These are phyloP conservation scores for Oncorhynchus clarkii DNA, from an alignment of 2,113 vertebrate species.

Conservation along the genomic window DNA sequence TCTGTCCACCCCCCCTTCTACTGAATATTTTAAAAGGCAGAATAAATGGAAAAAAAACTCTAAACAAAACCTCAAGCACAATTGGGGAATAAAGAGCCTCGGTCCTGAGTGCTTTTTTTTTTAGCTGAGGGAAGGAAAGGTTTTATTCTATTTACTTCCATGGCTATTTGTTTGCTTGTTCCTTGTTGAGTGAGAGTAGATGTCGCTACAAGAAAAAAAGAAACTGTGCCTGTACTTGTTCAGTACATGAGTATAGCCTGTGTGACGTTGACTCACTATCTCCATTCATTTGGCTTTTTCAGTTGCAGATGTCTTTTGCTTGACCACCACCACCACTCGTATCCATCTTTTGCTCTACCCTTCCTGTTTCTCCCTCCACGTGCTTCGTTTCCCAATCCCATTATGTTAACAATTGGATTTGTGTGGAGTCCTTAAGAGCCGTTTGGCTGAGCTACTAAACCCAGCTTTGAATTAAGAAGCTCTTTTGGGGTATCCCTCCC, in stretches of 20 bases:
- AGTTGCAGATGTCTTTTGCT: not conserved
- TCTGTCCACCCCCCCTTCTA: slow-evolving; percentile 10
- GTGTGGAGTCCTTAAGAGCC: slow-evolving; percentile 45
- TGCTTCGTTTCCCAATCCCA: slow-evolving; percentile 65
- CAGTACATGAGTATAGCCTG: too few relatives aligned
- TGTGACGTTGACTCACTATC: too few relatives aligned
- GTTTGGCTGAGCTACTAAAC: slow-evolving; percentile 73
- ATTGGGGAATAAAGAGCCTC: slow-evolving; percentile 37
- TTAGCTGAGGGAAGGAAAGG: slow-evolving; percentile 59
- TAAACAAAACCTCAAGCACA: slow-evolving; percentile 44
- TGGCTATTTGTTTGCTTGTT: slow-evolving; percentile 19
- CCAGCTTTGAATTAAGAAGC: slow-evolving; percentile 69
- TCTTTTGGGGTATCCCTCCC: slow-evolving; percentile 50
- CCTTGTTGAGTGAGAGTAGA: slow-evolving; percentile 12
- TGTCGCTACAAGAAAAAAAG: not conserved
- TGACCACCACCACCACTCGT: slow-evolving; percentile 15
- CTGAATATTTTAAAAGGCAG: slow-evolving; percentile 55
- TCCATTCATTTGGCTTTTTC: slow-evolving; percentile 7
- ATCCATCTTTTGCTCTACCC: slow-evolving; percentile 30
- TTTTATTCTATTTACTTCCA: slow-evolving; percentile 15
- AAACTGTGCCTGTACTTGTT: slow-evolving; percentile 14
- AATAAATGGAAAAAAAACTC: slow-evolving; percentile 31
- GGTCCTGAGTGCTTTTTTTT: slow-evolving; percentile 62
- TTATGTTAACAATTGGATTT: slow-evolving; percentile 76
- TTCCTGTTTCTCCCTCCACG: slow-evolving; percentile 5